These are phyloP conservation scores for Sialis lutaria DNA, from an alignment of 2,888 invertebrate genomes.

Conservation along the genomic window DNA sequence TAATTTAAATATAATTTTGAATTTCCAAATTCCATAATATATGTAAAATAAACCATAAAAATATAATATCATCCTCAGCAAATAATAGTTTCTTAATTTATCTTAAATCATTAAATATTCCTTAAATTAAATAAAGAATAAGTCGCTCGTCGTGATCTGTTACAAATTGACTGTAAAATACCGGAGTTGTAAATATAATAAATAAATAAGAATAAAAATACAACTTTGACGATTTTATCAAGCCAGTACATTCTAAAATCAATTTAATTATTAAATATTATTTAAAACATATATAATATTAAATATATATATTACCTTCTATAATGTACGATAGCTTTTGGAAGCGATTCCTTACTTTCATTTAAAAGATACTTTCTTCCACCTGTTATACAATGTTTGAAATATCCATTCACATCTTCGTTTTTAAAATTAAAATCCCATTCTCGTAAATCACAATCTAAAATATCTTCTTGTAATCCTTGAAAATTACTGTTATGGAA, in stretches of 20 bases:
- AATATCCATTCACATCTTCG: conserved; percentile 32
- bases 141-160: too few species aligned
- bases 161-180: too few species aligned
- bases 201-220: conserved; percentile 8
- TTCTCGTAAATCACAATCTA: conserved; percentile 28
- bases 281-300: not conserved
- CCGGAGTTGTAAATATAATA: too few species aligned
- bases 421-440: conserved; percentile 42
- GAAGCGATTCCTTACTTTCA: conserved; percentile 39
- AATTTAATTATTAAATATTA: not conserved
- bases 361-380: conserved; percentile 47
- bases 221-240: conserved; percentile 13
- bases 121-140: too few species aligned
- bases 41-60: too few species aligned
- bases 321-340: conserved; percentile 31
- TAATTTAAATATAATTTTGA: too few species aligned
- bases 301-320: conserved; percentile 26
- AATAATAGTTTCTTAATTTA: too few species aligned
- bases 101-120: too few species aligned
- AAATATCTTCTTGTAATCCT: conserved; percentile 30
- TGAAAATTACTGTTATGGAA: conserved; percentile 48
- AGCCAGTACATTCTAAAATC: conserved; percentile 21
- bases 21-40: too few species aligned
- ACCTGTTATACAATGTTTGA: conserved; percentile 36
- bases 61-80: too few species aligned